Evolutionary conservation across 1,140 invertebrate genomes (phyloP), one percentile per base, ranked within the genome.

Genomic region (Pogonognathellus flavescens): DNA sequence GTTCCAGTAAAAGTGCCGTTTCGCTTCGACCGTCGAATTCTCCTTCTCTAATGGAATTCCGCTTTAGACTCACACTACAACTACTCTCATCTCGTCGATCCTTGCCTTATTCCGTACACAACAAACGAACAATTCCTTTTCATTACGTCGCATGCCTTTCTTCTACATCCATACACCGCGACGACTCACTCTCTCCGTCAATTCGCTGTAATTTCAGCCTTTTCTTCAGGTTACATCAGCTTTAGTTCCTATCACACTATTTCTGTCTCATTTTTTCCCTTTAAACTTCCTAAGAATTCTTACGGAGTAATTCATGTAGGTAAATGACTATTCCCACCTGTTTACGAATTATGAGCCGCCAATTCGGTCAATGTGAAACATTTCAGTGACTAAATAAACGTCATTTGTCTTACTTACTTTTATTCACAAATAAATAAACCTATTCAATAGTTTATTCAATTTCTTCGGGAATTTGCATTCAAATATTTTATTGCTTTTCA

Each of bases 161-260:
- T 50, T 76, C 31, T 76, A 50, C 41, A 18, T 76, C 70, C 70
- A 50, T 20, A 76, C 70, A 50, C 70, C 70, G 70, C 70, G 70
- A 76, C 70, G 70, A 76, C 70, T 76, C 70, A 76, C 70, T 49
- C 70, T 70, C 66, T 66, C 22, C 60, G n/a, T 22, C 60, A 66
- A 66, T 66, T 66, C 20, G 5, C 60, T 66, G 22, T 66, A 18
- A 18, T 59, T 59, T 25, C 11, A 20, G 6, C 25, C 25, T 66
- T 13, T 25, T 66, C 14, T 66, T 25, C 62, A 6, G 8, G 13
- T 10, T 11, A 20, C 25, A 11, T 11, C 20, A 55, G 10, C 11
- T 10, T 14, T 55, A 11, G 11, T 66, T 13, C 1, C 22, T 31
- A 18, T 66, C 22, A 13, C 62, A 66, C 14, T 66, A 11, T 25